A percentile compares a stretch with the other conserved stretches of the same genome.
These are phyloP conservation scores for Hippocampus barbouri DNA, from an alignment of 2,113 vertebrate species.

Conservation along the genomic window DNA sequence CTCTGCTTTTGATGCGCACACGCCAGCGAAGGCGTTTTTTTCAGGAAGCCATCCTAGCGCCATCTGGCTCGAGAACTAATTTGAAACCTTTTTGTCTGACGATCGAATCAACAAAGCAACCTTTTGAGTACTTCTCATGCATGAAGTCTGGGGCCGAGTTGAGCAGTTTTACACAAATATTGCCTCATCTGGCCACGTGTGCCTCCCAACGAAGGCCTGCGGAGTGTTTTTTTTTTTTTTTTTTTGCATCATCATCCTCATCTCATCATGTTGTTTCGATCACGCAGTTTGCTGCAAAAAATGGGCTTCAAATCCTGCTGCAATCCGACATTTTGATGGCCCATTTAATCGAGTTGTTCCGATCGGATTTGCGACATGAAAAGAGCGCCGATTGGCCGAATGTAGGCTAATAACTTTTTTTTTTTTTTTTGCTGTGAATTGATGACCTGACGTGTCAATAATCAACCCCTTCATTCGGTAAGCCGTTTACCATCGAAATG, in stretches of 20 bases:
- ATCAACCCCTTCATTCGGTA: background rate
- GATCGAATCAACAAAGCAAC: background rate
- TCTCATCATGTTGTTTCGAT: background rate
- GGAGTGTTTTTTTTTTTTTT: too few relatives aligned
- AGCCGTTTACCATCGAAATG: background rate
- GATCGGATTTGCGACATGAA: background rate
- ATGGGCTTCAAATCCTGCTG: background rate
- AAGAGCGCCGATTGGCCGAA: background rate
- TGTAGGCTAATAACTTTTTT: background rate
- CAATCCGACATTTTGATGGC: background rate
- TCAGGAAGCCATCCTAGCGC: conserved; percentile 38
- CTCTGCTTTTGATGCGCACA: conserved; percentile 62
- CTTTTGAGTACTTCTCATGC: background rate
- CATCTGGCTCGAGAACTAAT: conserved; percentile 55
- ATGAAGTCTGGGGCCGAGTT: background rate
- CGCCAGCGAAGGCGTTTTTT: conserved; percentile 41
- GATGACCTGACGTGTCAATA: background rate
- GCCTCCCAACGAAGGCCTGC: too few relatives aligned
- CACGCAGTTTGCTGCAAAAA: background rate
- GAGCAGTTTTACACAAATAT: background rate
- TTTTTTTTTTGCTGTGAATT: background rate
- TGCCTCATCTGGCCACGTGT: background rate
- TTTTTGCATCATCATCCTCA: too few relatives aligned
- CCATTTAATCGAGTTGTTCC: background rate
- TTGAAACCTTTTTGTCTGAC: background rate